phyloP scores from a whole-genome alignment of 2,888 invertebrate species.

The Cynaeus angustus region DNA sequence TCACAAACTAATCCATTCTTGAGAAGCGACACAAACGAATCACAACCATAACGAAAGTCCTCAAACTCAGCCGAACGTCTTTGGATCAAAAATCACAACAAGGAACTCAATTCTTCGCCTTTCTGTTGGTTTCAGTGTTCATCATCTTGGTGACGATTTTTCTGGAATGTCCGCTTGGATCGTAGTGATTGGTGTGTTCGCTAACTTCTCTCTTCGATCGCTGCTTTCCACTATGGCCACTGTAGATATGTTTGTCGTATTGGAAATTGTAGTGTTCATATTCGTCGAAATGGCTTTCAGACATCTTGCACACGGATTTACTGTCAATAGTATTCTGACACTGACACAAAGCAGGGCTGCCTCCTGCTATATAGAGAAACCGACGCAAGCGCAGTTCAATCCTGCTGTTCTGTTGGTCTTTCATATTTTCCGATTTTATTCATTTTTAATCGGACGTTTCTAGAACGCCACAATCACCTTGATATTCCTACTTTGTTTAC shows the following conservation, averaged over 20 bases:
- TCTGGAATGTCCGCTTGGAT: constrained; percentile 94
- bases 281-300: constrained; percentile 89
- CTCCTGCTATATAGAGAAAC: constrained; percentile 8
- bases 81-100: constrained; percentile 35
- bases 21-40: constrained; percentile 18
- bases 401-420: neutral
- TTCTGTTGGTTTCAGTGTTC: constrained; percentile 89
- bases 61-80: constrained; percentile 38
- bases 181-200: constrained; percentile 92
- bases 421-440: constrained; percentile 4
- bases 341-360: constrained; percentile 41
- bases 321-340: neutral
- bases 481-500: neutral
- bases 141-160: constrained; percentile 90
- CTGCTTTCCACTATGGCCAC: constrained; percentile 92
- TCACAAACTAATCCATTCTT: constrained; percentile 3
- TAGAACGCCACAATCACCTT: constrained; percentile 6
- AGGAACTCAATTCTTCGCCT: constrained; percentile 67
- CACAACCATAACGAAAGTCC: constrained; percentile 33
- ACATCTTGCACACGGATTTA: constrained; percentile 74
- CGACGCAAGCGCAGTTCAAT: constrained; percentile 11
- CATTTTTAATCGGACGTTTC: constrained; percentile 3
- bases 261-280: constrained; percentile 97
- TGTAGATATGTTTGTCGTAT: constrained; percentile 91
- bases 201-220: constrained; percentile 91